Evolutionary conservation across 2,888 invertebrate species (phyloP).

Genomic region (Agrotis puta): DNA sequence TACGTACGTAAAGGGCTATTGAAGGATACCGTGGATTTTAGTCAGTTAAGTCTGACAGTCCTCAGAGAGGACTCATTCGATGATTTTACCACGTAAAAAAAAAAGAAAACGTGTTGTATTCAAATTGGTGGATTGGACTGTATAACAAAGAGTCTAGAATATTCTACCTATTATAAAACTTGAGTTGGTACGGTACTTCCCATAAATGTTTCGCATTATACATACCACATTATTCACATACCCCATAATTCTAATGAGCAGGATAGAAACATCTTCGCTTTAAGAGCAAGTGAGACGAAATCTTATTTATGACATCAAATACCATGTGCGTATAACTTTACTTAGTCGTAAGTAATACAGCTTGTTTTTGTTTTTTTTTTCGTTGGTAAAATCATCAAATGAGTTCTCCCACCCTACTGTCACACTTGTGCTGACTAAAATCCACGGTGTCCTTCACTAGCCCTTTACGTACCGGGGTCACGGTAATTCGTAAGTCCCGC

Average conservation of each 20-base stretch:
- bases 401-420: no score
- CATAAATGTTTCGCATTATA: slow-evolving; percentile 5
- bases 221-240: slow-evolving; percentile 16
- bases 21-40: no score
- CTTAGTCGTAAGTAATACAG: slow-evolving; percentile 23
- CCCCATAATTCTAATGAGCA: slow-evolving; percentile 9
- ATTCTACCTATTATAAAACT: neutral
- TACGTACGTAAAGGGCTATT: no score
- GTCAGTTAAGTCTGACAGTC: no score
- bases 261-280: neutral
- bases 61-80: no score
- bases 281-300: slow-evolving; percentile 18
- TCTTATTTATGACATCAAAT: slow-evolving; percentile 13
- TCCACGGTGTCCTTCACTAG: no score
- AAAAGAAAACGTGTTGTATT: neutral
- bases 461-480: no score
- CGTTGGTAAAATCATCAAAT: no score
- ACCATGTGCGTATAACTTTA: slow-evolving; percentile 11
- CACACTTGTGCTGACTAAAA: no score
- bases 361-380: no score
- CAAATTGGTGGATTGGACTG: neutral
- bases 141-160: neutral
- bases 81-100: no score
- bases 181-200: neutral
- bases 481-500: no score